These are phyloP conservation scores for Mormyrops attenuatus DNA, from an alignment of 2,797 vertebrate genomes.

Conservation along the genomic window DNA sequence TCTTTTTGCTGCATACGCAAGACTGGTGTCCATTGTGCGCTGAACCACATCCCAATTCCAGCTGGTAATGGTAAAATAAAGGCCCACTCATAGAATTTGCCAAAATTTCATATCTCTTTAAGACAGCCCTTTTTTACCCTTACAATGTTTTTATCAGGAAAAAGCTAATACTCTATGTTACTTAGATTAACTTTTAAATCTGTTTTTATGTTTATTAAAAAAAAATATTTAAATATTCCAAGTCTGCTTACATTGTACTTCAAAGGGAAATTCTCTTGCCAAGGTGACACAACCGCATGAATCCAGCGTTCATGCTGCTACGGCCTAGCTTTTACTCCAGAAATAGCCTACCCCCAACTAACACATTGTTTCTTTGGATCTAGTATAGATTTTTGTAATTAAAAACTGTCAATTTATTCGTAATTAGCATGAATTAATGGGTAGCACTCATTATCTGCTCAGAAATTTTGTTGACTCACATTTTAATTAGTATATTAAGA, in stretches of 20 bases:
- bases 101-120: neutral
- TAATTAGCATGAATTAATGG: constrained; percentile 16
- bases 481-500: constrained; percentile 18
- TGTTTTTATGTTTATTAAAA: neutral
- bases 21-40: neutral
- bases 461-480: constrained; percentile 19
- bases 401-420: constrained; percentile 18
- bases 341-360: constrained; percentile 10
- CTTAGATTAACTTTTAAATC: neutral
- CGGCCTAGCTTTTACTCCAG: neutral
- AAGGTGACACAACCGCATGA: constrained; percentile 21
- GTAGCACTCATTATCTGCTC: constrained; percentile 20
- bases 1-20: neutral
- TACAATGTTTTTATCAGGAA: neutral
- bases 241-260: neutral
- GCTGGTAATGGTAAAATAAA: neutral
- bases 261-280: constrained; percentile 10
- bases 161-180: neutral
- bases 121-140: neutral
- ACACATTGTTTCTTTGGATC: constrained; percentile 19
- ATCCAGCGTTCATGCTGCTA: constrained; percentile 16
- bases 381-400: constrained; percentile 20
- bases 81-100: neutral
- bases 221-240: neutral
- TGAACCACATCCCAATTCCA: neutral